Evolutionary conservation across 2,888 invertebrate genomes (phyloP).

Genomic region (Volucella zonaria): DNA sequence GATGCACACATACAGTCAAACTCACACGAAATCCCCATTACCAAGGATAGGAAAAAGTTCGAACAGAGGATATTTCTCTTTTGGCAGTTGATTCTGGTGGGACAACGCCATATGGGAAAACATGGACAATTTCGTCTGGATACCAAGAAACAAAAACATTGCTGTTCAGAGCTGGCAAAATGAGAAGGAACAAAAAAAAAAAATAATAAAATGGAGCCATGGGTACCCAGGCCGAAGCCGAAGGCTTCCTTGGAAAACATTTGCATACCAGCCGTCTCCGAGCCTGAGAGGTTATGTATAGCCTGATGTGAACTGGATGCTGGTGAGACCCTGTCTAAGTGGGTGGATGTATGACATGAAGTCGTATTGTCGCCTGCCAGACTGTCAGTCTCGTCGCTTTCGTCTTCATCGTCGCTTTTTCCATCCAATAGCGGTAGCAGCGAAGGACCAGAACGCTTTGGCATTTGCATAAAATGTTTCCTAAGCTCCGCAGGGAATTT

Average conservation of each 20-base stretch:
- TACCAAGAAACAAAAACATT: slow-evolving; percentile 71
- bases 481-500: slow-evolving; percentile 70
- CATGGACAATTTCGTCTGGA: slow-evolving; percentile 72
- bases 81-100: slow-evolving; percentile 74
- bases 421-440: slow-evolving; percentile 48
- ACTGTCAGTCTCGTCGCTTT: slow-evolving; percentile 52
- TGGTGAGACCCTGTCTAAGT: slow-evolving; percentile 11
- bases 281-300: slow-evolving; percentile 61
- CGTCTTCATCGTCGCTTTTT: slow-evolving; percentile 25
- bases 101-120: slow-evolving; percentile 73
- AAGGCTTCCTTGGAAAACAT: slow-evolving; percentile 63
- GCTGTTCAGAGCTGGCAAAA: slow-evolving; percentile 15
- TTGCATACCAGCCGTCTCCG: slow-evolving; percentile 64
- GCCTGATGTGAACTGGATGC: slow-evolving; percentile 32
- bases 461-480: slow-evolving; percentile 73
- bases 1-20: slow-evolving; percentile 37
- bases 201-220: not conserved
- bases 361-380: slow-evolving; percentile 72
- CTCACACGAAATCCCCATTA: slow-evolving; percentile 29
- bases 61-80: slow-evolving; percentile 70
- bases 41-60: slow-evolving; percentile 58
- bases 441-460: slow-evolving; percentile 64
- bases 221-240: slow-evolving; percentile 19
- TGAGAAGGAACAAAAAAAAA: slow-evolving; percentile 27
- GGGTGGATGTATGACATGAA: slow-evolving; percentile 69